Evolutionary conservation across 2,797 vertebrate genomes (phyloP).

Genomic region (Labroides dimidiatus): DNA sequence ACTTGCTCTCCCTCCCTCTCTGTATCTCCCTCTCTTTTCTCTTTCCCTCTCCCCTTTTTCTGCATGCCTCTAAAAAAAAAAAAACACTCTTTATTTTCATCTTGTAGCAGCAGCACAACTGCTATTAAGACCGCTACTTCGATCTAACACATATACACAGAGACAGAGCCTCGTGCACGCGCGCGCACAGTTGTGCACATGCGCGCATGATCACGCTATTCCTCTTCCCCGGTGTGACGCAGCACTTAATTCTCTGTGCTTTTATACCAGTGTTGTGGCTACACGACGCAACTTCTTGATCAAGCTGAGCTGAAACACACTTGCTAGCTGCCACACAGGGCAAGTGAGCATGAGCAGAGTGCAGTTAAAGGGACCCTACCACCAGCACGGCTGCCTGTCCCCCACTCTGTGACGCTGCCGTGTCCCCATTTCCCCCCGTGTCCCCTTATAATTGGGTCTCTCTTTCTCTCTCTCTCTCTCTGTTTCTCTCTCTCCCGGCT

Average conservation of each 20-base stretch:
- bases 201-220: constrained; percentile 59
- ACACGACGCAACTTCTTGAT: constrained; percentile 88
- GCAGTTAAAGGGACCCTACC: constrained; percentile 75
- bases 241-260: constrained; percentile 97
- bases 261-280: constrained; percentile 87
- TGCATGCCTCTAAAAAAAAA: constrained; percentile 66
- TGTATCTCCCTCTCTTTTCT: constrained; percentile 57
- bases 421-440: constrained; percentile 71
- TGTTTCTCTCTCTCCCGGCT: constrained; percentile 56
- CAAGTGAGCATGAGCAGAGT: constrained; percentile 65
- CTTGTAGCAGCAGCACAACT: constrained; percentile 88
- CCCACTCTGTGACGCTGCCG: constrained; percentile 60
- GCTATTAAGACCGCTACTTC: constrained; percentile 87
- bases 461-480: constrained; percentile 66
- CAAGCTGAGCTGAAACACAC: constrained; percentile 83
- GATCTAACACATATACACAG: constrained; percentile 66
- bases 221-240: constrained; percentile 95
- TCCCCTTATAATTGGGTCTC: constrained; percentile 76
- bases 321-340: constrained; percentile 64
- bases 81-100: constrained; percentile 74
- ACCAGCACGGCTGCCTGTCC: constrained; percentile 35
- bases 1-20: constrained; percentile 83
- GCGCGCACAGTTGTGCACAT: constrained; percentile 44
- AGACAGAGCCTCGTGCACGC: constrained; percentile 48
- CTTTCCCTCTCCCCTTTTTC: constrained; percentile 67